Base-by-base conservation (phyloP, 2,113 vertebrate genomes). In the Cinclus mexicanus region DNA sequence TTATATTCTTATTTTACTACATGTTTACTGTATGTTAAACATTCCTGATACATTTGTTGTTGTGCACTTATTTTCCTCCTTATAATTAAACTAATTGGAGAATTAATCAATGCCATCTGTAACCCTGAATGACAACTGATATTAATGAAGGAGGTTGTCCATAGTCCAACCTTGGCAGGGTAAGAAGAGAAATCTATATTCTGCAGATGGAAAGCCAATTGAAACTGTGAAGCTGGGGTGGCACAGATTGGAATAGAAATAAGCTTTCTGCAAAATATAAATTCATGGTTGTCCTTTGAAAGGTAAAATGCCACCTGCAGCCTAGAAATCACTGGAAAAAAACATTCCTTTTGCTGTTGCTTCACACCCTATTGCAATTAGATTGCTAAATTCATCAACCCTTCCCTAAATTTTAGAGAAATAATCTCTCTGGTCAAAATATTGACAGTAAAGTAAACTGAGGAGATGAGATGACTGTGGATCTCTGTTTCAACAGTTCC, bases 1-100 rank as follows among this genome's bases (percentile, higher is more conserved):
- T 83, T 41, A 23, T 68, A 46, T 49, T 84, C 55, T 90, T 83
- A 53, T 76, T 92, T 78, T 67, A 23, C 52, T 64, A 41, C 16
- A 9, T 24, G 15, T 60, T 81, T 92, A 42, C 19, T 83, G 9
- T 68, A 81, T 28, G 17, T 46, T 81, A 87, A 90, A 89, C 22
- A 52, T 76, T 91, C 49, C 10, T 60, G 53, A 81, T 81, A 76
- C 16, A 46, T 91, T 75, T 93, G 24, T 86, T 95, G 49, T 46
- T 84, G 89, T 91, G 13, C 18, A 88, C 49, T 76, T 93, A 49
- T 95, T 93, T 77, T 83, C 37, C n/a, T 94, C 53, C 72, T 78
- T 53, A 76, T 94, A 96, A 95, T 94, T 88, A 90, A 89, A 92
- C 86, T 96, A 94, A 95, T 85, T 94, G 71, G 86, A 89, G 60